phyloP scores from a whole-genome alignment of 1,140 invertebrate species.

The Parasteatoda tepidariorum region DNA sequence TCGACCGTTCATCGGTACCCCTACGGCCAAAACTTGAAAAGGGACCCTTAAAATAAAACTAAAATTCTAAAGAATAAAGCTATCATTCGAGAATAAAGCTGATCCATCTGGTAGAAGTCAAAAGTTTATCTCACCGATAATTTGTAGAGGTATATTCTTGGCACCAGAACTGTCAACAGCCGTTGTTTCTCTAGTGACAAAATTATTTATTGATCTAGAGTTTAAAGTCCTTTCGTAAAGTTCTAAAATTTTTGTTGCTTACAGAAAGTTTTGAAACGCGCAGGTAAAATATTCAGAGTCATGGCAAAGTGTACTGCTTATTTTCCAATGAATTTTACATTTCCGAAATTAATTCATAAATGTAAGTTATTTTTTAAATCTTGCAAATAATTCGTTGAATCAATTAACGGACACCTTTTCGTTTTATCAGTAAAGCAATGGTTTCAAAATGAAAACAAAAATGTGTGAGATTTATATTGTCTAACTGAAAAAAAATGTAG shows the following conservation, averaged over 20 bases:
- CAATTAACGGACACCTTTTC: no score
- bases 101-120: slow-evolving; percentile 46
- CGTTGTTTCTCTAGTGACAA: not conserved
- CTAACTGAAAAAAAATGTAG: no score
- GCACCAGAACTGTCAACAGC: slow-evolving; percentile 25
- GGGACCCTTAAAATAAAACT: slow-evolving; percentile 6
- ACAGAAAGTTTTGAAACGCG: no score
- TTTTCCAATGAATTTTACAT: no score
- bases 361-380: no score
- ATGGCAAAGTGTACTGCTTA: no score
- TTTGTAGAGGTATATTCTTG: slow-evolving; percentile 40
- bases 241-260: not conserved
- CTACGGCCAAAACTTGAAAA: slow-evolving; percentile 14
- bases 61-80: slow-evolving; percentile 41
- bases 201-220: slow-evolving; percentile 40
- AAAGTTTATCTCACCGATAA: slow-evolving; percentile 52
- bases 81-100: slow-evolving; percentile 14
- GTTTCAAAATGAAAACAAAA: no score
- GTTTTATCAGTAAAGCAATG: no score
- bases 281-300: no score
- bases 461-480: no score
- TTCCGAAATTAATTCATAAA: no score
- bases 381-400: no score
- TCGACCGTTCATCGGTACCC: slow-evolving; percentile 23
- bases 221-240: slow-evolving; percentile 11